Evolutionary conservation across 2,888 invertebrate genomes (phyloP), one percentile per base, ranked within the genome.

Genomic region (Autographa gamma): DNA sequence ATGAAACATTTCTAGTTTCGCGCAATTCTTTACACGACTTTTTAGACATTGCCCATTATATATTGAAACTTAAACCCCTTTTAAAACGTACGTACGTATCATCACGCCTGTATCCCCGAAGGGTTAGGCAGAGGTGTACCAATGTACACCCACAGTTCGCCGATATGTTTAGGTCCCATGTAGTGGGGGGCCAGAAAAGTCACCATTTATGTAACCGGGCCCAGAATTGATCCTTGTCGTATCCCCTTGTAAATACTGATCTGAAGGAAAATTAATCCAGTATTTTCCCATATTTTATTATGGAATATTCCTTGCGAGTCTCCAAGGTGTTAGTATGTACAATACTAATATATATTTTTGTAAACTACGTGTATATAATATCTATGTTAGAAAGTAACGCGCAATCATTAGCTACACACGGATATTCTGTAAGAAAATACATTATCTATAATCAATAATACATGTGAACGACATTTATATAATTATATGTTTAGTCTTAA

Each of bases 391-490:
- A 13, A 25, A 25, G 13, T 19, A 19, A 56, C 25, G 14, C 19
- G 54, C 13, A 13, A 56, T 19, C 11, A 19, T 11, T 63, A 38
- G 76, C 25, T 63, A 38, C 31, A 9, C 43, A 59, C 25, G 25
- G 25, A 8, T 70, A 60, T 76, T 52, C 11, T 32, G 34, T 76
- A 69, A 19, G 65, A 79, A 63, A 75, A 66, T 60, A 76, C 65
- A 43, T 66, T 13, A 13, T 56, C 54, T 25, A 25, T 25, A 38
- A 25, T 25, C 54, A 19, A 56, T 56, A 56, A 19, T 56, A 56
- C 13, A 19, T 25, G 54, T 19, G 54, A 64, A 59, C 79, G n/a
- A 61, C 66, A 66, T 25, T 18, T 60, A 32, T 56, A 63, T 38
- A 54, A 19, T 19, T 54, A 34, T 52, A 43, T 18, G 61, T 32